Conservation (phyloP, 2,113 vertebrate genomes). For the Smithornis capensis region DNA sequence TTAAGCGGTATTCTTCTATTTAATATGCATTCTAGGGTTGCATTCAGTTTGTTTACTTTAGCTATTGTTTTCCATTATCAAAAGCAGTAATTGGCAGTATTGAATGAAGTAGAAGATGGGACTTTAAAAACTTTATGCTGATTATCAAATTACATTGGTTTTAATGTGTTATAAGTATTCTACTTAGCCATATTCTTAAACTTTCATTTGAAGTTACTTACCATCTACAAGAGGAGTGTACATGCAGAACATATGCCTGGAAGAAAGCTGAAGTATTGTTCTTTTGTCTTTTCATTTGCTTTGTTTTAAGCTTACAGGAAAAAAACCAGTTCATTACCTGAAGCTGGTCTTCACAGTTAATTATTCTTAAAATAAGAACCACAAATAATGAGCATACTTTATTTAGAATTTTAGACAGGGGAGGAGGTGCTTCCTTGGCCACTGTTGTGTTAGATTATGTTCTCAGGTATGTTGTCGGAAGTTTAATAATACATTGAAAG, state of each 20-base stretch:
- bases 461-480: background rate
- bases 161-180: background rate
- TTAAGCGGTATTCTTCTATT: background rate
- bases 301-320: background rate
- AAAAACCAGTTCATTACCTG: background rate
- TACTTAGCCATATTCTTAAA: background rate
- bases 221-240: background rate
- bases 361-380: background rate
- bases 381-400: background rate
- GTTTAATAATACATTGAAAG: background rate
- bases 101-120: background rate
- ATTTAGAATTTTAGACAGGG: background rate
- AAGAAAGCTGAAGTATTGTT: background rate
- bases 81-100: background rate
- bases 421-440: background rate
- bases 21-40: background rate
- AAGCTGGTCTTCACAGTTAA: background rate
- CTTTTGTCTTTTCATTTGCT: background rate
- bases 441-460: background rate
- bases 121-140: background rate
- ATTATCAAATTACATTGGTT: background rate
- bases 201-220: background rate
- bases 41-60: background rate
- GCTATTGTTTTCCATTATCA: background rate
- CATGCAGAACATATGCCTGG: background rate